phyloP scores from a whole-genome alignment of 2,797 vertebrate genomes.

The Caiman crocodilus region DNA sequence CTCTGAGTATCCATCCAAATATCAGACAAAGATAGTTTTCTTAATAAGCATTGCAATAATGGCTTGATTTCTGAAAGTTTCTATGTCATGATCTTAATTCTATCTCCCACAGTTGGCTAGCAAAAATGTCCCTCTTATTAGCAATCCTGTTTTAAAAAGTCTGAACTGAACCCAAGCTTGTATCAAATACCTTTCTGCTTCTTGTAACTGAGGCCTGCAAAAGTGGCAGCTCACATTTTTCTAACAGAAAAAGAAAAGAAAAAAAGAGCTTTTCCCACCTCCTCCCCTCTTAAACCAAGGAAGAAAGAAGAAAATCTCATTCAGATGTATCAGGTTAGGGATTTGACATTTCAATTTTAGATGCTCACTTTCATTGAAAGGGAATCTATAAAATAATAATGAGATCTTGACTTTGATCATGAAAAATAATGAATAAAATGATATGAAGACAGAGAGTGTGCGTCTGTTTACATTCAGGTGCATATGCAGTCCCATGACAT shows the following conservation, averaged over 20 bases:
- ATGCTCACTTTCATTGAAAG: constrained; percentile 54
- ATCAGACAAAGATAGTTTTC: background rate
- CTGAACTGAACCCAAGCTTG: constrained; percentile 1
- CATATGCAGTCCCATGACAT: background rate
- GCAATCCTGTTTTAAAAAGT: constrained; percentile 31
- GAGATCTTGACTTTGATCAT: constrained; percentile 33
- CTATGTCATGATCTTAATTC: background rate
- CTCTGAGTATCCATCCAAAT: background rate
- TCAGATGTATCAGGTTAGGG: constrained; percentile 23
- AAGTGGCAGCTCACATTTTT: background rate
- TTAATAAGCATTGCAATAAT: background rate
- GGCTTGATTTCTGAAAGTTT: background rate
- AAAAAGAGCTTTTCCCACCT: constrained; percentile 10
- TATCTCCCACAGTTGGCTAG: background rate
- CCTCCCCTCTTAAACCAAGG: constrained; percentile 50
- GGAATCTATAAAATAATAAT: background rate
- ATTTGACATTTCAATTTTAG: constrained; percentile 51
- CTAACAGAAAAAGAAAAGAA: background rate
- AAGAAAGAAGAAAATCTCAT: constrained; percentile 52
- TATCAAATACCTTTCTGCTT: background rate
- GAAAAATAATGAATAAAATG: constrained; percentile 22
- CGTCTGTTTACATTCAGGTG: constrained; percentile 1
- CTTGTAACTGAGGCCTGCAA: constrained; percentile 11
- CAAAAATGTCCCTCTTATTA: constrained; percentile 40
- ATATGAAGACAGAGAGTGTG: constrained; percentile 45